phyloP scores from a whole-genome alignment of 2,888 invertebrate genomes.

The Anoplius nigerrimus region DNA sequence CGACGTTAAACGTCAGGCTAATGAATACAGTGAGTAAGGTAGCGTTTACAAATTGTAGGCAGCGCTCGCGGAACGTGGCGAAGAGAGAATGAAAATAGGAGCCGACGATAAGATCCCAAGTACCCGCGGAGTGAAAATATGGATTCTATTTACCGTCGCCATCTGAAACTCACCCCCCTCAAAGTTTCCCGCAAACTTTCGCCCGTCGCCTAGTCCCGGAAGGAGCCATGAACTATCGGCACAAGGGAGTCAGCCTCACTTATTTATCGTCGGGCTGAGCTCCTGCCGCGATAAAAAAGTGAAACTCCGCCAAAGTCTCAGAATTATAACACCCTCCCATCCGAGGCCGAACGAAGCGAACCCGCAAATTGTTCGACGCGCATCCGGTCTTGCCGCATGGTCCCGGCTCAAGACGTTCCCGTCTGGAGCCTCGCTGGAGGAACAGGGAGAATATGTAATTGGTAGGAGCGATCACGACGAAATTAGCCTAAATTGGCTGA shows the following conservation, averaged over 20 bases:
- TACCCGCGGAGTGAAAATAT: conserved; percentile 14
- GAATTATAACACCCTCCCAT: conserved; percentile 17
- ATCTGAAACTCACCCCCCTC: not conserved
- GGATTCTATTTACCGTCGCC: conserved; percentile 15
- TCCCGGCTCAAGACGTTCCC: not conserved
- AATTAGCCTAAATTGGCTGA: conserved; percentile 50
- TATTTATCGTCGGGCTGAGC: no score
- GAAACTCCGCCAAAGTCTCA: not conserved
- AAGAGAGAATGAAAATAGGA: no score
- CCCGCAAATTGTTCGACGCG: no score
- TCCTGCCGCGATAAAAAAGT: not conserved
- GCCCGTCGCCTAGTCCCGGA: not conserved
- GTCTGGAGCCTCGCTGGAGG: not conserved
- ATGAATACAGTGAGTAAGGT: no score
- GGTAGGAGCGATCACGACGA: conserved; percentile 31
- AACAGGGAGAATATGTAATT: conserved; percentile 15
- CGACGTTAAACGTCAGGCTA: no score
- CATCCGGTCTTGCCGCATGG: not conserved
- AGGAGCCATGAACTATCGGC: conserved; percentile 9
- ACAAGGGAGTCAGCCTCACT: not conserved
- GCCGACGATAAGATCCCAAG: no score
- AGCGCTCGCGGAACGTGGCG: no score
- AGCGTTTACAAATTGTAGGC: no score
- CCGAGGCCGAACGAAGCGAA: not conserved
- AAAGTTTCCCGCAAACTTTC: not conserved